Evolutionary conservation across 1,140 invertebrate species (phyloP), one percentile per base, ranked within the genome.

Genomic region (Heliconius hewitsoni): DNA sequence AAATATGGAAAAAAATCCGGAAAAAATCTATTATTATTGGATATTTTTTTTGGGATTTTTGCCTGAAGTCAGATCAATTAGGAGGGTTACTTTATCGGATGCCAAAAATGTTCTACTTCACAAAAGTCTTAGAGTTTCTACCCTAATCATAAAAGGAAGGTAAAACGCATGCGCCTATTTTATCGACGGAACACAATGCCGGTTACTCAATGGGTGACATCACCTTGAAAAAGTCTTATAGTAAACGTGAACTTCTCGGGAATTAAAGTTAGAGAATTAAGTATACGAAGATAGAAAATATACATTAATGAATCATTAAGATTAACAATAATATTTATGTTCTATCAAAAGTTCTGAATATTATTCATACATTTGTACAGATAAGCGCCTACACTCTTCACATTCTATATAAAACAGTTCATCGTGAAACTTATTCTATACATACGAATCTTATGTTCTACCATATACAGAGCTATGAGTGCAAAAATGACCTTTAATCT

Each of bases 101-200:
- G 71, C 79, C 74, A 76, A 80, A 80, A 80, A 80, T 76, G 39
- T 76, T 80, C 79, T 80, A 80, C 19, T 76, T 73, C 55, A 80
- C 74, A 73, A 80, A 80, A 80, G 50, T 80, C 74, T 80, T 76
- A 23, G 66, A 80, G 23, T 80, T 73, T 70, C 70, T 76, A 80
- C 74, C 74, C 74, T 80, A 76, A 80, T 80, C 72, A 71, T n/a
- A 76, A 34, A 60, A 73, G 70, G 50, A 80, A 52, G 50, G 60
- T 60, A 78, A 70, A 80, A 80, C 79, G 79, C 79, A 80, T 80
- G 79, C 79, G 79, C 79, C 71, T 73, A n/a, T 30, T 72, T 50
- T 74, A 60, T 73, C 70, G 66, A 76, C 73, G 30, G 30, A 70
- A 37, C 79, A 52, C 39, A 76, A 74, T 80, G 42, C 52, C 30